Evolutionary conservation across 64 coral and sea anemone genomes (phyloP), one percentile per base, ranked within the genome.

Genomic region (Montipora foliosa): DNA sequence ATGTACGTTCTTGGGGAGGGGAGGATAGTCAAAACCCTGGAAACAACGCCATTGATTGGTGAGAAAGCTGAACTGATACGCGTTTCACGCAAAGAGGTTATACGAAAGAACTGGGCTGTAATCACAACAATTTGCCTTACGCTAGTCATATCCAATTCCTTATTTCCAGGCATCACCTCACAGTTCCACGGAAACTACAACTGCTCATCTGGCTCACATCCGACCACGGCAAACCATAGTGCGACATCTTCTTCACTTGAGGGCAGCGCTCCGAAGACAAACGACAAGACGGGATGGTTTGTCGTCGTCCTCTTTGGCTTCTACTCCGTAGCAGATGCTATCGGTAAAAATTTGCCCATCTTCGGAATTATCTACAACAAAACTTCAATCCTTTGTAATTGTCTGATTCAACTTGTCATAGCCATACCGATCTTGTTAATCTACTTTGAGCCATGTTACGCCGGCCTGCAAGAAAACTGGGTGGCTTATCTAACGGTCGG

Each of bases 261-360:
- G 21, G 90, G 20, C 78, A 44, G 44, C 76, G 60, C 15, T 6
- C 89, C 83, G 0, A 45, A 62, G 37, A 73, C 89, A 16, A 94
- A 93, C 62, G 92, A 97, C 49, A 92, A 94, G 91, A 97, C 96
- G 3, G 96, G 96, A 47, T 97, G 96, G 96, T 97, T 97, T 82
- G 44, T 97, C 20, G 96, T 97, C 0, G 79, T 97, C 57, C 78
- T 97, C 2, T 97, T 97, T 69, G 96, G 96, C 47, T 97, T 92
- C 78, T 97, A 82, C 49, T 97, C 96, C 3, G 93, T 94, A 5
- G 92, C 92, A 47, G 96, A 98, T 74, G 93, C 96, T 11, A 83
- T 98, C 22, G 96, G 96, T 5, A 98, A 98, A 67, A 94, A 94
- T 15, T 69, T 98, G 22, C 96, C 96, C 2, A 98, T 98, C 47